A percentile compares a stretch with the other conserved stretches of the same genome.
Conservation (phyloP, 1,140 invertebrate genomes). For the Camponotus floridanus region DNA sequence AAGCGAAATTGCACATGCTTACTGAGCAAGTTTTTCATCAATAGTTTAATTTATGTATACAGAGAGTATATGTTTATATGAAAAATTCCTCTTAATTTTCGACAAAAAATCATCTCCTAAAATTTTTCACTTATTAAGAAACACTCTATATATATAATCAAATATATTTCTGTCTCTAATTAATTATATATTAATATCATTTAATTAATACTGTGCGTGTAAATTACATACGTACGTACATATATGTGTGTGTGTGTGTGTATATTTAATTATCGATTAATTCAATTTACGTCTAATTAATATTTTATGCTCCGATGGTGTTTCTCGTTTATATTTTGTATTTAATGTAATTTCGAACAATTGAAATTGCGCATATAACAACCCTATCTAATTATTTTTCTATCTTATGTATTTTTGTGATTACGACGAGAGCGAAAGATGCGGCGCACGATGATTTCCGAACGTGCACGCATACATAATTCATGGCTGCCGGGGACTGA, state of each 20-base stretch:
- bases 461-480: conserved; percentile 19
- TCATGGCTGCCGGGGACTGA: conserved; percentile 32
- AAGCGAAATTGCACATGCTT: neutral
- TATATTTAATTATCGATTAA: conserved; percentile 46
- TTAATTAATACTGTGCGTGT: conserved; percentile 12
- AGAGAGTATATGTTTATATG: no score
- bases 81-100: no score
- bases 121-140: no score
- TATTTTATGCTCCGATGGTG: neutral
- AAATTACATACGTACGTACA: no score
- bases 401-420: neutral
- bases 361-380: neutral
- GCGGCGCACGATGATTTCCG: neutral
- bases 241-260: no score
- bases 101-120: no score
- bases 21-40: no score
- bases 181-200: neutral
- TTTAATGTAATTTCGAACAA: conserved; percentile 30
- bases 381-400: conserved; percentile 28
- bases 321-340: neutral
- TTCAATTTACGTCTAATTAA: conserved; percentile 31
- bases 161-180: no score
- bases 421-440: conserved; percentile 6
- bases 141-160: conserved; percentile 8
- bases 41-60: neutral